Conservation (phyloP, 2,888 invertebrate species). For the Bruchidius siliquastri region DNA sequence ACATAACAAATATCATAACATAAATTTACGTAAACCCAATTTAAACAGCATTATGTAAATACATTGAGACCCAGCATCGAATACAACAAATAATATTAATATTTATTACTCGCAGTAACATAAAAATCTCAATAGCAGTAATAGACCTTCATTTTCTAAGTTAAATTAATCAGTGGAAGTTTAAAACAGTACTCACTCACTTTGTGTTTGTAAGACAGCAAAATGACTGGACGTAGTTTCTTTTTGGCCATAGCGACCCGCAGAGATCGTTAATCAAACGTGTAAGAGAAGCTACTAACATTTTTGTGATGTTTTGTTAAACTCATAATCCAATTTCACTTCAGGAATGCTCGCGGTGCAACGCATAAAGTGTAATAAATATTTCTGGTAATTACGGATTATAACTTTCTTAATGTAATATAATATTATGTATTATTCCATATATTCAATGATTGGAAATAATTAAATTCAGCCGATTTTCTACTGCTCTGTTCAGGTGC, state of each 20-base stretch:
- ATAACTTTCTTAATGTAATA: not conserved
- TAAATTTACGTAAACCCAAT: too few species aligned
- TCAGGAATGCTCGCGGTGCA: not conserved
- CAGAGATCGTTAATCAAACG: not conserved
- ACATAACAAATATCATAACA: too few species aligned
- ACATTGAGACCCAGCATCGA: too few species aligned
- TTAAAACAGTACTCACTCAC: not conserved
- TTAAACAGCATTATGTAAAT: too few species aligned
- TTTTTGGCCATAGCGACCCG: not conserved
- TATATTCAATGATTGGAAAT: conserved; percentile 31
- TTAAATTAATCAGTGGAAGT: not conserved
- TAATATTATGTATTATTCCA: not conserved
- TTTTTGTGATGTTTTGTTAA: not conserved
- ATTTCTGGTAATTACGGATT: conserved; percentile 1
- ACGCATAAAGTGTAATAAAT: not conserved
- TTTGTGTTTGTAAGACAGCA: not conserved
- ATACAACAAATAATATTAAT: too few species aligned
- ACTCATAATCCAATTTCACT: not conserved
- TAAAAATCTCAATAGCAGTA: too few species aligned
- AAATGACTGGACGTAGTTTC: not conserved
- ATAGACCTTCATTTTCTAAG: too few species aligned
- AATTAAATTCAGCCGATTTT: conserved; percentile 27
- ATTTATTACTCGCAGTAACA: too few species aligned
- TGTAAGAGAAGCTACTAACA: not conserved
- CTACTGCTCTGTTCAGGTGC: not conserved